phyloP scores from a whole-genome alignment of 2,888 invertebrate genomes.

The Caenorhabditis sp. region DNA sequence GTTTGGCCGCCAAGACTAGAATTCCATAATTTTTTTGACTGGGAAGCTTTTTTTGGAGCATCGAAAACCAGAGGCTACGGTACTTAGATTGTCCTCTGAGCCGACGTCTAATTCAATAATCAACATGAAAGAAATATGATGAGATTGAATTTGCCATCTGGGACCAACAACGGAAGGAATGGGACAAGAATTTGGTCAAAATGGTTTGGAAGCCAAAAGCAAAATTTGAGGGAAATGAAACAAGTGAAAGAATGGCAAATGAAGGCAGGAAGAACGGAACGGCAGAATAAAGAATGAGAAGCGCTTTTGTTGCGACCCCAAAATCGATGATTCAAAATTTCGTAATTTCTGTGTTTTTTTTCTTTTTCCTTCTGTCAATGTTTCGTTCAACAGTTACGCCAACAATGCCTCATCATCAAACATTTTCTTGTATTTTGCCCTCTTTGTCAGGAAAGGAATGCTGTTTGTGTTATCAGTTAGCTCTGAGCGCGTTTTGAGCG shows the following conservation, averaged over 20 bases:
- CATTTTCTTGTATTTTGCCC: neutral
- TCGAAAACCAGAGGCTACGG: neutral
- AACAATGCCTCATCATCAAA: too few relatives aligned
- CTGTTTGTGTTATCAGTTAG: conserved; percentile 53
- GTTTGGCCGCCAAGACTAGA: conserved; percentile 8
- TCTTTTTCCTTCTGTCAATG: too few relatives aligned
- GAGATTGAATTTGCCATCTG: conserved; percentile 44
- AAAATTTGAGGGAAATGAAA: neutral
- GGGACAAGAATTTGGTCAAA: conserved; percentile 3
- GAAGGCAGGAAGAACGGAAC: conserved; percentile 4
- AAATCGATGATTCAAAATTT: too few relatives aligned
- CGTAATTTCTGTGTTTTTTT: too few relatives aligned
- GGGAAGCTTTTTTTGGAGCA: neutral
- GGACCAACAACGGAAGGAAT: conserved; percentile 11
- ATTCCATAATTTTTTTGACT: neutral
- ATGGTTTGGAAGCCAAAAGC: conserved; percentile 31
- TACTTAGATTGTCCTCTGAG: neutral
- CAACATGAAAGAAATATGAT: conserved; percentile 13
- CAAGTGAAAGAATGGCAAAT: neutral
- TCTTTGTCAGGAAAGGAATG: neutral
- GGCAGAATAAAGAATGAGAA: too few relatives aligned
- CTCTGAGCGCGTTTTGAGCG: conserved; percentile 20
- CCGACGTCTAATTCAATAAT: conserved; percentile 38
- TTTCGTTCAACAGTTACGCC: too few relatives aligned
- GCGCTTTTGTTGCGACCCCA: too few relatives aligned